Evolutionary conservation across 2,888 invertebrate species (phyloP), one percentile per base, ranked within the genome.

Genomic region (Epiblema foenella): DNA sequence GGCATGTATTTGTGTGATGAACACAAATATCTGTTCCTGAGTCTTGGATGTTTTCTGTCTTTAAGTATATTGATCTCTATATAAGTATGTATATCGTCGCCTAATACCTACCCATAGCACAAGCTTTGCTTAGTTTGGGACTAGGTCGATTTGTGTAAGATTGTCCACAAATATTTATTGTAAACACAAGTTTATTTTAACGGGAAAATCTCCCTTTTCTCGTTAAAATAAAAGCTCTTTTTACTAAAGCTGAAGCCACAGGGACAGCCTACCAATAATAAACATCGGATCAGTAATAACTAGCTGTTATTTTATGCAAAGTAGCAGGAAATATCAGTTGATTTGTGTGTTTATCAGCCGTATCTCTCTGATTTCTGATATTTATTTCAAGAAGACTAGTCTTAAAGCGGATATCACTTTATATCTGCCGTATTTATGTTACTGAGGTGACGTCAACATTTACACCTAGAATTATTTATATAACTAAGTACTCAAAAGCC

Each of bases 401-500:
- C n/a, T 56, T n/a, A 29, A 24, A 56, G n/a, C n/a, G 20, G 20
- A 29, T 29, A 42, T 33, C 15, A 46, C 0, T 17, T 12, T 37
- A 33, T 18, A 20, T 18, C 24, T 63, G 46, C 39, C 8, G 39
- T 64, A 58, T 57, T 51, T 42, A 64, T 42, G 12, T 18, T 39
- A 58, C 54, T 42, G 58, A 33, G 49, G 17, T 58, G 39, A 24
- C 42, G 29, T 42, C 12, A 18, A 18, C 51, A 33, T n/a, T 37
- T 59, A 59, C 20, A 37, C 37, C 29, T 12, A 58, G 56, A 17
- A 49, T 62, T 66, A 51, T 56, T 57, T 69, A 56, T 56, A 62
- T 24, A 62, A 62, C 66, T 62, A 42, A n/a, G n/a, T n/a, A n/a
- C n/a, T 60, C 62, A 51, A 29, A 29, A 57, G 42, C 60, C 15